Evolutionary conservation across 2,797 vertebrate species (phyloP).

Genomic region (Fistularia commersonii): DNA sequence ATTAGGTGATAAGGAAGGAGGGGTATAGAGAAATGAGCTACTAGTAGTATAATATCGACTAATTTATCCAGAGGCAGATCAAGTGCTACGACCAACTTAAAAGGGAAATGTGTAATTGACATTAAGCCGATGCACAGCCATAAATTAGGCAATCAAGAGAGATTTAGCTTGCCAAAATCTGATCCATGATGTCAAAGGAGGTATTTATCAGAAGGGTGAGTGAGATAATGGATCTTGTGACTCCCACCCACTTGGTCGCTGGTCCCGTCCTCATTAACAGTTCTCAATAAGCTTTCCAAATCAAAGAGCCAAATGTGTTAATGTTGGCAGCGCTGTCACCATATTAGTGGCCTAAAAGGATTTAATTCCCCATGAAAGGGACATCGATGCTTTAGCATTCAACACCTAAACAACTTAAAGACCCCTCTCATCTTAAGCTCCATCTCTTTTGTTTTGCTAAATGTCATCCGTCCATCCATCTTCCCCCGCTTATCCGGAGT

Average conservation of each 20-base stretch:
- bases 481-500: too few species aligned
- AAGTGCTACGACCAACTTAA: constrained; percentile 22
- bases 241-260: constrained; percentile 38
- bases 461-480: too few species aligned
- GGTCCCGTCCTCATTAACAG: constrained; percentile 8
- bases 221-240: constrained; percentile 59
- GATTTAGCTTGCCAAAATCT: not conserved
- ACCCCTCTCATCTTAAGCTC: constrained; percentile 19
- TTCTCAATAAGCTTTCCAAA: too few species aligned
- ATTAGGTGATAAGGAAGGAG: not conserved
- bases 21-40: constrained; percentile 1
- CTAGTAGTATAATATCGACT: constrained; percentile 20
- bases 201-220: constrained; percentile 25
- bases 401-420: constrained; percentile 47
- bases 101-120: constrained; percentile 35
- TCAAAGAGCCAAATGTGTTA: too few species aligned
- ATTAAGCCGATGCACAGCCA: constrained; percentile 23
- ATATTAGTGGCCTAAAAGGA: too few species aligned
- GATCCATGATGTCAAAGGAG: constrained; percentile 26
- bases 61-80: constrained; percentile 33
- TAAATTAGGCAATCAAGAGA: constrained; percentile 7
- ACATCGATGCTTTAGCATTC: constrained; percentile 17
- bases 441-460: constrained; percentile 26
- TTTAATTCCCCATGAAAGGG: too few species aligned
- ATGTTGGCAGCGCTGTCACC: too few species aligned